Evolutionary conservation across 1,140 invertebrate species (phyloP).

Genomic region (Helicoverpa zea): DNA sequence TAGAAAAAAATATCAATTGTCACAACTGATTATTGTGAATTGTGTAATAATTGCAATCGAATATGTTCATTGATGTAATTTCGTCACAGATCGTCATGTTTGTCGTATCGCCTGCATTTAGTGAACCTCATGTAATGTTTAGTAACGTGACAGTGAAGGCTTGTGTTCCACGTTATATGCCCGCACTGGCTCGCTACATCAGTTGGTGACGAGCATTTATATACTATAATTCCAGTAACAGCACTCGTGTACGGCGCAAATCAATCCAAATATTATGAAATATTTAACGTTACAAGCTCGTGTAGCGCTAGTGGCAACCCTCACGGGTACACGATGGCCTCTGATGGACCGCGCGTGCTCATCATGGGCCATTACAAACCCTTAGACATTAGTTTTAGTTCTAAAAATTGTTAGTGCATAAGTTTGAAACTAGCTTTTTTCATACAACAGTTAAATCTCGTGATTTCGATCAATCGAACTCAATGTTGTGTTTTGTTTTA

Average conservation of each 20-base stretch:
- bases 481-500: constrained; percentile 65
- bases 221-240: neutral
- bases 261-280: neutral
- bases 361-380: neutral
- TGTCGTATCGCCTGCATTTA: constrained; percentile 18
- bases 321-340: neutral
- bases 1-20: no score
- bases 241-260: no score
- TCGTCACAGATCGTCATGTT: neutral
- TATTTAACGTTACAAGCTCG: neutral
- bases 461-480: constrained; percentile 41
- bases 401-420: constrained; percentile 43
- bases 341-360: neutral
- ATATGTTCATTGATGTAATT: neutral
- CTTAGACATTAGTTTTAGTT: constrained; percentile 45
- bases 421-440: constrained; percentile 45
- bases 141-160: constrained; percentile 7
- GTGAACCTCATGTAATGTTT: constrained; percentile 13
- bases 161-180: constrained; percentile 22
- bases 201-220: neutral
- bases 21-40: no score
- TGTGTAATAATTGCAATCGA: no score
- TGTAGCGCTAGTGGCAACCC: neutral
- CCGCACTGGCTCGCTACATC: neutral
- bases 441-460: constrained; percentile 43